These are phyloP conservation scores for Lordiphosa collinella DNA, from an alignment of 1,140 invertebrate species.

Conservation along the genomic window DNA sequence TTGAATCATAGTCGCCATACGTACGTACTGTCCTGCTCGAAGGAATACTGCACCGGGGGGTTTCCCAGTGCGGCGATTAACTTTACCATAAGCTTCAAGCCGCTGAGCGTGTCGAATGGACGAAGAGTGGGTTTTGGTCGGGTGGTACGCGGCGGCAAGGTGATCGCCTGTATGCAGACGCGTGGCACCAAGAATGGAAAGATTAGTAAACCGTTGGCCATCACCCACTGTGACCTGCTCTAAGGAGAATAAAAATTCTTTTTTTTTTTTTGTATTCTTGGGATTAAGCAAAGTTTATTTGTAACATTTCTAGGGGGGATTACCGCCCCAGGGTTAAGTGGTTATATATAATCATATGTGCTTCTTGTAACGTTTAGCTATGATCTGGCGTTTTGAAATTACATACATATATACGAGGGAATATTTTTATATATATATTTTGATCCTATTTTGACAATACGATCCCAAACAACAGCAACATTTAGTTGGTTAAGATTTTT, in stretches of 20 bases:
- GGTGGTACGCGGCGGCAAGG: constrained; percentile 30
- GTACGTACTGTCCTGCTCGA: constrained; percentile 34
- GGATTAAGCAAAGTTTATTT: constrained; percentile 5
- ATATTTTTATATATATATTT: constrained; percentile 8
- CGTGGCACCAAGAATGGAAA: constrained; percentile 43
- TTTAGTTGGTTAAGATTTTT: constrained; percentile 56
- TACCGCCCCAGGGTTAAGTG: constrained; percentile 1
- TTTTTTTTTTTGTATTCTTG: background rate
- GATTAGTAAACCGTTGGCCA: constrained; percentile 15
- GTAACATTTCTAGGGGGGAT: constrained; percentile 16
- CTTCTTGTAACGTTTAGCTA: constrained; percentile 55
- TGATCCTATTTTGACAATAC: constrained; percentile 52
- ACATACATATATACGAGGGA: constrained; percentile 32
- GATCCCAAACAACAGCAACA: constrained; percentile 79
- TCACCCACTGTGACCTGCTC: constrained; percentile 35
- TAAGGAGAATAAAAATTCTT: background rate
- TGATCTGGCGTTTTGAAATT: constrained; percentile 19
- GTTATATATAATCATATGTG: constrained; percentile 49
- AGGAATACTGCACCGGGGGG: constrained; percentile 36
- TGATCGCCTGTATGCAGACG: constrained; percentile 30
- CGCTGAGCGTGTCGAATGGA: constrained; percentile 35
- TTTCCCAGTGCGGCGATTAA: constrained; percentile 36
- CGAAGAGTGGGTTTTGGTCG: constrained; percentile 51
- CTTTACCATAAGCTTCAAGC: constrained; percentile 54
- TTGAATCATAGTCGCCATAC: constrained; percentile 25